Evolutionary conservation across 2,797 vertebrate genomes (phyloP), one percentile per base, ranked within the genome.

Genomic region (Poeciliopsis turneri): DNA sequence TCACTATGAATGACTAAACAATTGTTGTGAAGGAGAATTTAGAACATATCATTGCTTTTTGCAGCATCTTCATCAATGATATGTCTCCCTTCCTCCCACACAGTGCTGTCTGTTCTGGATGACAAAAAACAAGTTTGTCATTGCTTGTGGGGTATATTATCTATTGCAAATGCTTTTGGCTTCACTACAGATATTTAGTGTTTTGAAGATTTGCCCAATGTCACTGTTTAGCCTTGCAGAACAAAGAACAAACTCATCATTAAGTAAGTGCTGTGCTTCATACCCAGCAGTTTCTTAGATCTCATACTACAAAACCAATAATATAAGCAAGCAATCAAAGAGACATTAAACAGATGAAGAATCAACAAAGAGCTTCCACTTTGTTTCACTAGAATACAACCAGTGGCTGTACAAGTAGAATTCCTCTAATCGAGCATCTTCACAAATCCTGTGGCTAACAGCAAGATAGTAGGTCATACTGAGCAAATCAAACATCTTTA

Each of bases 201-300:
- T 66, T 66, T 39, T 61, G 59, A 33, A 66, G 18, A 39, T 39
- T 66, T 68, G 64, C 64, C 59, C 30, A 61, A 33, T 61, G 59
- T 61, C 30, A 18, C 30, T 18, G 15, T 15, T 61, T 61, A 61
- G 59, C 59, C 59, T 33, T 1, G 12, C 28, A 61, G 5, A 61
- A 33, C 59, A 61, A 16, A 33, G 16, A 61, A 33, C 25, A 33
- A 30, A 61, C 30, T 33, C 59, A 59, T 59, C 28, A 59, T 59
- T 30, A 16, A 61, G 16, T 61, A 61, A 15, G n/a, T 16, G 57
- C n/a, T 61, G n/a, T 61, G 28, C n/a, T 61, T 13, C 28, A 30
- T 61, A 15, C 5, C 57, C 28, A 8, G 57, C n/a, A 30, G 57
- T 30, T 33, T 33, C n/a, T 30, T 59, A 33, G 57, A 59, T 30